Evolutionary conservation across 2,113 vertebrate genomes (phyloP).

Genomic region (Xiphophorus maculatus): DNA sequence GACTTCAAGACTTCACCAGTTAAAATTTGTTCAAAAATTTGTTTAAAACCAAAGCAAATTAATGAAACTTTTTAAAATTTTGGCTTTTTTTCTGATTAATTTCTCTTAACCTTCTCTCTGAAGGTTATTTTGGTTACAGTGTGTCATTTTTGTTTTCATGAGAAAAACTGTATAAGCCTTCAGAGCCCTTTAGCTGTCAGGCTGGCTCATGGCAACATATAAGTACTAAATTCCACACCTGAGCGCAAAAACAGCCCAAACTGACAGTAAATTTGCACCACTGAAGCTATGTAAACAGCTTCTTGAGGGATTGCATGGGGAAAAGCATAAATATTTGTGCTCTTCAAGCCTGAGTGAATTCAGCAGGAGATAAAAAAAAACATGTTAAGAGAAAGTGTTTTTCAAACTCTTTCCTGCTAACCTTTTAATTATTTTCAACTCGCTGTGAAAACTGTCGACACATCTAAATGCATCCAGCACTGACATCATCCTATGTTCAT

Average conservation of each 20-base stretch:
- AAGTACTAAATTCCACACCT: neutral
- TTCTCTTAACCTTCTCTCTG: neutral
- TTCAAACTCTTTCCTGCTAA: neutral
- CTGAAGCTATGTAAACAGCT: neutral
- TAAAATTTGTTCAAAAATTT: constrained; percentile 3
- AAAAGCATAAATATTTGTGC: neutral
- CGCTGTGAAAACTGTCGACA: neutral
- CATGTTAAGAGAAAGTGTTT: neutral
- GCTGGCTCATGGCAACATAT: neutral
- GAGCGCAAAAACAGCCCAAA: neutral
- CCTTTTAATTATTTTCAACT: neutral
- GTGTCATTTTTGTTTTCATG: constrained; percentile 1
- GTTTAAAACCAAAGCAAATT: neutral
- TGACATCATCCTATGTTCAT: neutral
- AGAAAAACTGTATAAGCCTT: neutral
- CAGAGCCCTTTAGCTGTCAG: neutral
- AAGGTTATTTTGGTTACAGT: neutral
- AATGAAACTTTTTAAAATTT: neutral
- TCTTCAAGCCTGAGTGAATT: neutral
- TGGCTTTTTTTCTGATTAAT: neutral
- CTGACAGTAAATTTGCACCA: neutral
- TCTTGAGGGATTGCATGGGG: neutral
- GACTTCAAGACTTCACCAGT: neutral
- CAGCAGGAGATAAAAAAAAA: neutral
- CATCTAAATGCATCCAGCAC: neutral